phyloP scores from a whole-genome alignment of 2,888 invertebrate species.

The Dicranocentrus wangi region DNA sequence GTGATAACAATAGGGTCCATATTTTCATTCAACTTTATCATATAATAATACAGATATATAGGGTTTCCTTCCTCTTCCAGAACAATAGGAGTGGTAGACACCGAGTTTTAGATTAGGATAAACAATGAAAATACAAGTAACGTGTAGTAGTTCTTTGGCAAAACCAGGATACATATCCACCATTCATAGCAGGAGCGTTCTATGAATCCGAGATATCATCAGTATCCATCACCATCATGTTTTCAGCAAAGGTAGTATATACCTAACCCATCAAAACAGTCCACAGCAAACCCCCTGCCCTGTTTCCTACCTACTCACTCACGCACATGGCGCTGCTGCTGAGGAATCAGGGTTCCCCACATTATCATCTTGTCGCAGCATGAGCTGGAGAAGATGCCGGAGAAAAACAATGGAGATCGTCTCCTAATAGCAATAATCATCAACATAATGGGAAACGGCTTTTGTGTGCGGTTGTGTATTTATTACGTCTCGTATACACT shows the following conservation, averaged over 20 bases:
- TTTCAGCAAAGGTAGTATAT: background rate
- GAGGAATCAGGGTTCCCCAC: background rate
- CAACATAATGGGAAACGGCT: slow-evolving; percentile 21
- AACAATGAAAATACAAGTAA: slow-evolving; percentile 19
- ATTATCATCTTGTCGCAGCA: background rate
- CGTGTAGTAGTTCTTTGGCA: background rate
- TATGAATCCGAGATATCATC: slow-evolving; percentile 35
- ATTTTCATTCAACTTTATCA: no score
- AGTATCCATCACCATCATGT: slow-evolving; percentile 35
- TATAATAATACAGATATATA: no score
- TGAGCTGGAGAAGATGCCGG: slow-evolving; percentile 31
- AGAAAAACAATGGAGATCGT: slow-evolving; percentile 42
- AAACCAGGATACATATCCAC: no score
- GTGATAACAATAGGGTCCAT: background rate
- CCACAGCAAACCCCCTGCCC: no score
- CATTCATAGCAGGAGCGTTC: slow-evolving; percentile 2
- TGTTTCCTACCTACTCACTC: no score
- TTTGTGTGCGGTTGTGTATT: slow-evolving; percentile 12
- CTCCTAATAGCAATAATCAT: slow-evolving; percentile 35
- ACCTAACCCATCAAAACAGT: background rate
- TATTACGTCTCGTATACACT: slow-evolving; percentile 9
- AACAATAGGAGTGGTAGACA: slow-evolving; percentile 25
- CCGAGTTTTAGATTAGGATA: background rate
- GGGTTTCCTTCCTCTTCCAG: slow-evolving; percentile 32
- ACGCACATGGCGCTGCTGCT: background rate